These are phyloP conservation scores for Drosophila longiperda DNA, from an alignment of 2,888 invertebrate species.

Conservation along the genomic window DNA sequence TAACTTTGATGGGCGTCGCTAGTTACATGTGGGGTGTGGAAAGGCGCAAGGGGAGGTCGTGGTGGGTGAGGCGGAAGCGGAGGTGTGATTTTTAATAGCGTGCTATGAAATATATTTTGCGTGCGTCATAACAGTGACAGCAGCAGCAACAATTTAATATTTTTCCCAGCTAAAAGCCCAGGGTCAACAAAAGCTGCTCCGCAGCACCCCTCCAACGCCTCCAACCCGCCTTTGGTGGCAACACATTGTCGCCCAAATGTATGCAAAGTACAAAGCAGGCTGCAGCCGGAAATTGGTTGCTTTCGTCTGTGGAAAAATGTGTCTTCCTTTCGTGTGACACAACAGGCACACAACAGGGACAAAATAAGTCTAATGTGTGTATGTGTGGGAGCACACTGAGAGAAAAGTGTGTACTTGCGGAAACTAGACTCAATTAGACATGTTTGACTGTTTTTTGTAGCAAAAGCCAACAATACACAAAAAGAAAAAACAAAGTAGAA, in stretches of 20 bases:
- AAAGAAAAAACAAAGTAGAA: not conserved
- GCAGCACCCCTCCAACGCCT: not conserved
- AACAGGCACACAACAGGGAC: conserved; percentile 5
- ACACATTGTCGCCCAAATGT: conserved; percentile 45
- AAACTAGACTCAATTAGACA: not conserved
- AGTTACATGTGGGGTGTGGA: not conserved
- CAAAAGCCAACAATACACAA: no score
- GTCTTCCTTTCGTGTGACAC: not conserved
- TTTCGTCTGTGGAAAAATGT: conserved; percentile 46
- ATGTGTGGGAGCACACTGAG: conserved; percentile 4
- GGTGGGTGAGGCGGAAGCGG: not conserved
- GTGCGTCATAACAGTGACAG: conserved; percentile 69
- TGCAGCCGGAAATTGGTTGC: conserved; percentile 69
- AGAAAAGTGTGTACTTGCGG: not conserved
- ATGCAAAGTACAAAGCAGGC: conserved; percentile 56
- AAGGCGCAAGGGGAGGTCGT: not conserved
- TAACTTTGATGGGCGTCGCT: conserved; percentile 39
- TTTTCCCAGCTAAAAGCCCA: conserved; percentile 23
- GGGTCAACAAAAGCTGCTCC: not conserved
- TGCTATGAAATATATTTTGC: conserved; percentile 37
- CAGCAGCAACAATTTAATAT: conserved; percentile 32
- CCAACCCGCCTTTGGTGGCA: not conserved
- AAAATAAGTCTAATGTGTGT: not conserved
- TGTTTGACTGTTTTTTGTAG: not conserved
- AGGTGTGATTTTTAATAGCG: not conserved